Percentiles rank a stretch among this genome's conserved stretches.
Conservation (phyloP, 1,140 invertebrate species). For the Mactra quadrangularis region DNA sequence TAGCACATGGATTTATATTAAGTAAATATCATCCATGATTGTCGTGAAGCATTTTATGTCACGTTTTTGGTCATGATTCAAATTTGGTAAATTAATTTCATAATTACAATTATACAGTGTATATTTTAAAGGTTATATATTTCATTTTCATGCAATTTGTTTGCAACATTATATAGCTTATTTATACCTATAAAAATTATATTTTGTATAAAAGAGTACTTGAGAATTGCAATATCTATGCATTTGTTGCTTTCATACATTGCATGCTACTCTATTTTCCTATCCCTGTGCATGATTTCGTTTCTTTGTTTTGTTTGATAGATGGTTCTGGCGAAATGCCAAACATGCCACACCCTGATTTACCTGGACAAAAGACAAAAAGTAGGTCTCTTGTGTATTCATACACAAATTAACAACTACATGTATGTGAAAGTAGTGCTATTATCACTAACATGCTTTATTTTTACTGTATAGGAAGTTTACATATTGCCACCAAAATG, state of each 20-base stretch:
- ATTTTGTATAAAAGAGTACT: no score
- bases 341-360: slow-evolving; percentile 58
- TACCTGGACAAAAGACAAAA: slow-evolving; percentile 63
- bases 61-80: no score
- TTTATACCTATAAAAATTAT: no score
- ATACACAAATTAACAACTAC: slow-evolving; percentile 54
- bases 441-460: slow-evolving; percentile 40
- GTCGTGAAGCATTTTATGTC: no score
- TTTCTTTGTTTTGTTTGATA: slow-evolving; percentile 53
- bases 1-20: no score
- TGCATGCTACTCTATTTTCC: slow-evolving; percentile 1
- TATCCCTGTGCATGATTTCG: slow-evolving; percentile 1
- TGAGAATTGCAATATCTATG: background rate
- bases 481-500: background rate
- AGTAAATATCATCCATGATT: no score
- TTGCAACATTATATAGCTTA: no score
- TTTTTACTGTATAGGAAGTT: background rate
- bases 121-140: no score
- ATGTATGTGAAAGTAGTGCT: slow-evolving; percentile 65
- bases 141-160: no score
- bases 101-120: no score
- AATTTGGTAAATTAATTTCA: no score
- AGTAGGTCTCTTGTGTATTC: slow-evolving; percentile 58
- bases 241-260: background rate
- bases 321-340: slow-evolving; percentile 57